A percentile compares a stretch with the other conserved stretches of the same genome.
Evolutionary conservation across 2,113 vertebrate genomes (phyloP).

Genomic region (Nesospiza acunhae): DNA sequence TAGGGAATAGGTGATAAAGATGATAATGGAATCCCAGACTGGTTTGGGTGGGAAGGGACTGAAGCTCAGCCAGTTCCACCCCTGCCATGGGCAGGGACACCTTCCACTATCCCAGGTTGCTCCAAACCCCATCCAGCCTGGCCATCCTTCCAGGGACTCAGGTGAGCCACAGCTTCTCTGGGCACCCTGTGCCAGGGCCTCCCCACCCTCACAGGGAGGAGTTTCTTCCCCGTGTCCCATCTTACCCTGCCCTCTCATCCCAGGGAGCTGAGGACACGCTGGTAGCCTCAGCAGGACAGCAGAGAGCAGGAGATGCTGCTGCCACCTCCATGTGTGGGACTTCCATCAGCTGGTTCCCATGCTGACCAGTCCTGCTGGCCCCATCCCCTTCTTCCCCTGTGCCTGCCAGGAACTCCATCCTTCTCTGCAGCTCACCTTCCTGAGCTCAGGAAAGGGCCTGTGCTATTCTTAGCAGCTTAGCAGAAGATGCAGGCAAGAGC

Average conservation of each 20-base stretch:
- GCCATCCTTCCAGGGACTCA: not conserved
- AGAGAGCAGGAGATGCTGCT: not conserved
- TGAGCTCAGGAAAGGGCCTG: not conserved
- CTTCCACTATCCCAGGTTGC: accelerated
- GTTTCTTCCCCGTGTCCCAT: not conserved
- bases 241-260: not conserved
- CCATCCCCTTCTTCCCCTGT: not conserved
- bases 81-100: not conserved
- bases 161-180: not conserved
- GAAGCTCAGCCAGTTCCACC: not conserved
- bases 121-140: accelerated
- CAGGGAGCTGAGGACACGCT: not conserved
- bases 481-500: not conserved
- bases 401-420: not conserved
- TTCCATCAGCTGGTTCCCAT: not conserved
- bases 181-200: not conserved
- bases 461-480: not conserved
- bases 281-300: not conserved
- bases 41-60: not conserved
- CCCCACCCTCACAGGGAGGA: not conserved
- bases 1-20: no score
- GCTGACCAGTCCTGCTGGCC: accelerated
- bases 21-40: not conserved
- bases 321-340: accelerated
- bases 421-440: not conserved